Base-by-base conservation (phyloP, 2,113 vertebrate species). In the Cygnus buccinator region DNA sequence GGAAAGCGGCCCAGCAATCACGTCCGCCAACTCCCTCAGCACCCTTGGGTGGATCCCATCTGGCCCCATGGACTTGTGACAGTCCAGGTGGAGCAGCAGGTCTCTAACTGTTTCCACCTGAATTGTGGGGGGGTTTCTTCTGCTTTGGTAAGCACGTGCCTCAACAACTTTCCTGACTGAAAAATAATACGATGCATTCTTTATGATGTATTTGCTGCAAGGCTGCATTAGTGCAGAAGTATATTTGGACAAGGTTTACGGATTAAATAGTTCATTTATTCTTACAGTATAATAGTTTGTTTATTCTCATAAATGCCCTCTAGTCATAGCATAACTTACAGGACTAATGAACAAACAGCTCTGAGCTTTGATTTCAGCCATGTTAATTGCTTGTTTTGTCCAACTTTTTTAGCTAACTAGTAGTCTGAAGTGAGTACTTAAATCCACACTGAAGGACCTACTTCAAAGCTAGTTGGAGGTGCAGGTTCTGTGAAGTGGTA, bases 131-230 rank as follows among this genome's bases (percentile, higher is more conserved):
- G 46, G 46, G 46, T 46, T 48, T 48, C 46, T 48, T 65, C 63
- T 20, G 75, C 39, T 43, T 71, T 14, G 76, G 72, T 77, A 48
- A 84, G 84, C 44, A 26, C 59, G 44, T 3, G 72, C 19, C 68
- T 43, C 94, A 93, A 90, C 94, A 87, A 9, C 85, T 85, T 92
- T 44, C 44, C 67, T 9, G 74, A 65, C 88, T 61, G 71, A 59
- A 85, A 88, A 87, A 75, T 52, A 78, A 65, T 76, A 87, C 26
- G 29, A 59, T 43, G 58, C 67, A 6, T 70, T 23, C 72, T 48
- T 73, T 35, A 55, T 63, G 73, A 28, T 37, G 61, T 67, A 41
- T 84, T 84, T 87, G 66, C 87, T 39, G 54, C 83, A 70, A 6
- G 72, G 67, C 75, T 66, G 75, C 78, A 6, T 87, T 82, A 22